phyloP scores from a whole-genome alignment of 2,888 invertebrate species.

The Eristalis intricaria region DNA sequence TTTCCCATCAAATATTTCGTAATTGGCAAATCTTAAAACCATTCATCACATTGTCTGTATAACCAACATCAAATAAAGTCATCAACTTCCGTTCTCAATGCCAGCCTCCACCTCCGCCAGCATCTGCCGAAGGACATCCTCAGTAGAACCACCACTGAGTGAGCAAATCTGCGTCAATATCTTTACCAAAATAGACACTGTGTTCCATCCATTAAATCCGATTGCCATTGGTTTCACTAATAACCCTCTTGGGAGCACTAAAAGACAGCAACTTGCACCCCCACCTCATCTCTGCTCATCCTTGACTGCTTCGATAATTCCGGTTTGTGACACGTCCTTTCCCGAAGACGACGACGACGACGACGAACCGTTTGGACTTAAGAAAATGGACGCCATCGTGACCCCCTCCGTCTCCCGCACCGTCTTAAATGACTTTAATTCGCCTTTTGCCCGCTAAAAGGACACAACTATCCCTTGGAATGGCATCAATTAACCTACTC shows the following conservation, averaged over 20 bases:
- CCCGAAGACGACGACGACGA: neutral
- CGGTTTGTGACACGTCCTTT: neutral
- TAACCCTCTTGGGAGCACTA: slow-evolving; percentile 29
- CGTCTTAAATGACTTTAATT: slow-evolving; percentile 57
- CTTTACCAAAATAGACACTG: slow-evolving; percentile 4
- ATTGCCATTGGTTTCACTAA: slow-evolving; percentile 43
- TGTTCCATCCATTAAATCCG: slow-evolving; percentile 21
- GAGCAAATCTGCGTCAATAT: neutral
- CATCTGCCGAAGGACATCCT: neutral
- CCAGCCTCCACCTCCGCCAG: neutral
- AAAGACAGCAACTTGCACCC: neutral
- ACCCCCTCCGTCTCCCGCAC: neutral
- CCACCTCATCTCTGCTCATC: neutral
- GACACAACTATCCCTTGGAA: slow-evolving; percentile 36
- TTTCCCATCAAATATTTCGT: neutral
- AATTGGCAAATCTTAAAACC: neutral
- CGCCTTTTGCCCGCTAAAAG: slow-evolving; percentile 25
- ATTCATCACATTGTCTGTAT: neutral
- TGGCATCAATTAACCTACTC: slow-evolving; percentile 59
- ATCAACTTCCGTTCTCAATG: neutral
- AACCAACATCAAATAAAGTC: neutral
- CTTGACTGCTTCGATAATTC: neutral
- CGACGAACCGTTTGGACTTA: slow-evolving; percentile 15
- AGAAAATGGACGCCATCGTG: slow-evolving; percentile 36
- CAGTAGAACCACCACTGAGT: neutral